Evolutionary conservation across 2,888 invertebrate species (phyloP).

Genomic region (Hydroisotoma schaefferi): DNA sequence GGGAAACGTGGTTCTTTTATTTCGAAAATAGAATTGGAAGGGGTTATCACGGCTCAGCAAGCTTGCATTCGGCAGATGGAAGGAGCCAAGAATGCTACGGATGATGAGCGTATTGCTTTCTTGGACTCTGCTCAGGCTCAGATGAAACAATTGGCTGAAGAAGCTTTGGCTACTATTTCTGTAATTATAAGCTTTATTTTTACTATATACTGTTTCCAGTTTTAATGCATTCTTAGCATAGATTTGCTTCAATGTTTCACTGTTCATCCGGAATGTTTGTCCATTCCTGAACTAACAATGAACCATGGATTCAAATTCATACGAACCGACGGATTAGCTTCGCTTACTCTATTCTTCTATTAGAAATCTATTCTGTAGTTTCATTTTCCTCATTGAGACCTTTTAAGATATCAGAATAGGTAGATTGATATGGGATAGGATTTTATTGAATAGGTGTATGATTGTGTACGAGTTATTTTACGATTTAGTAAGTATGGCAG

Average conservation of each 20-base stretch:
- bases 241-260: background rate
- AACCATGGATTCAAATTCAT: no score
- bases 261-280: background rate
- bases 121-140: conserved; percentile 18
- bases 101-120: conserved; percentile 14
- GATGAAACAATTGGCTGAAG: conserved; percentile 18
- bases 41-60: conserved; percentile 17
- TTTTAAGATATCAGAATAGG: no score
- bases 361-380: no score
- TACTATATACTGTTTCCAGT: background rate
- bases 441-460: no score
- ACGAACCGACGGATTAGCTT: no score
- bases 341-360: no score
- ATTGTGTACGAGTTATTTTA: no score
- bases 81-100: conserved; percentile 17
- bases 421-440: no score
- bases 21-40: background rate
- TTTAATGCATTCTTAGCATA: background rate
- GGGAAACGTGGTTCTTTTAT: background rate
- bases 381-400: no score
- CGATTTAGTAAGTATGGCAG: no score
- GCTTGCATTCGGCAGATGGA: conserved; percentile 19
- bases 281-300: background rate
- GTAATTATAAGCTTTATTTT: background rate
- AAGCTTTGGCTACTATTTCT: conserved; percentile 13